These are phyloP conservation scores for Chirona hameri DNA, from an alignment of 2,888 invertebrate genomes.

Conservation along the genomic window DNA sequence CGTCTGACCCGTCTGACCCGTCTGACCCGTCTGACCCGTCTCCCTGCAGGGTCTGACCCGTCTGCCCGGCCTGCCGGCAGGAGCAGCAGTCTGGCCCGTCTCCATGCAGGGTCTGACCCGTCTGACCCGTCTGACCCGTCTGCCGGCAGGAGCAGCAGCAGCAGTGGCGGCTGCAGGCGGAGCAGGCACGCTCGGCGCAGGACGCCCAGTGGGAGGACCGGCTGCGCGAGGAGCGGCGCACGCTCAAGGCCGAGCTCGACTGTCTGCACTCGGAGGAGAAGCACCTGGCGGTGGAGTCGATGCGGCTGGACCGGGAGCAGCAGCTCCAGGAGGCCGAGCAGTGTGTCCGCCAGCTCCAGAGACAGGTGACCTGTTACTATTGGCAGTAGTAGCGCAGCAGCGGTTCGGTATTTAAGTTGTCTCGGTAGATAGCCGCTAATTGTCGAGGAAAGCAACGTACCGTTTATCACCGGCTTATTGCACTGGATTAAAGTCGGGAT, in stretches of 20 bases:
- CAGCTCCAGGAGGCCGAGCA: conserved; percentile 55
- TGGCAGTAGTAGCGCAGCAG: too few relatives aligned
- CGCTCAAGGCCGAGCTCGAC: conserved; percentile 60
- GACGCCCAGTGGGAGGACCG: conserved; percentile 60
- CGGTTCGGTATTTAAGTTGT: too few relatives aligned
- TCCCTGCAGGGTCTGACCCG: too few relatives aligned
- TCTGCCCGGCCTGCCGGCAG: not conserved
- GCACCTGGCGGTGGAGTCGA: conserved; percentile 55
- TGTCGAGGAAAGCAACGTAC: too few relatives aligned
- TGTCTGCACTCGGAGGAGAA: conserved; percentile 60
- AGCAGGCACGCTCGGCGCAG: not conserved
- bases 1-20: not conserved
- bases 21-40: not conserved
- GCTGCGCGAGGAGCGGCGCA: conserved; percentile 58
- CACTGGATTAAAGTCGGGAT: too few relatives aligned
- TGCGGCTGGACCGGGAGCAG: conserved; percentile 56
- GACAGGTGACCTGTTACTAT: too few relatives aligned
- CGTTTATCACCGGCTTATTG: too few relatives aligned
- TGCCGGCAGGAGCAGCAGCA: not conserved
- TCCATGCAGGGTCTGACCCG: too few relatives aligned
- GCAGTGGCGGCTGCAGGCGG: not conserved
- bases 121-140: not conserved
- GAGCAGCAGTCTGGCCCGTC: not conserved
- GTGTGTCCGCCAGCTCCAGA: conserved; percentile 54
- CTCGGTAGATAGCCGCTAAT: too few relatives aligned